A percentile compares a stretch with the other conserved stretches of the same genome.
Evolutionary conservation across 1,140 invertebrate genomes (phyloP).

Genomic region (Pogonomyrmex barbatus): DNA sequence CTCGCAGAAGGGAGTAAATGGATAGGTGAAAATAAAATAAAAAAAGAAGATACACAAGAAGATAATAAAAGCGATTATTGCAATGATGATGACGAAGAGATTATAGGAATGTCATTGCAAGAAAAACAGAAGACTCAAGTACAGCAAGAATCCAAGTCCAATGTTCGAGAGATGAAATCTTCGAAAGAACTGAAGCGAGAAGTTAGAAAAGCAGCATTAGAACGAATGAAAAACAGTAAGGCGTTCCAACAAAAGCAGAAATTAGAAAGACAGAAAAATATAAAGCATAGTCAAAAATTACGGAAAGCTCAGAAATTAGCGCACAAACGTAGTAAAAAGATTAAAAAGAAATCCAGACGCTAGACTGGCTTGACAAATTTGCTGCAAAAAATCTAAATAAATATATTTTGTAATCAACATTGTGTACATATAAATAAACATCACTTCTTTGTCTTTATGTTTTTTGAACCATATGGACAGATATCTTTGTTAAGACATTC

Average conservation of each 20-base stretch:
- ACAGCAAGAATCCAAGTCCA: slow-evolving; percentile 57
- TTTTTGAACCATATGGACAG: slow-evolving; percentile 90
- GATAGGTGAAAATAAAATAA: slow-evolving; percentile 89
- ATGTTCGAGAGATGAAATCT: slow-evolving; percentile 83
- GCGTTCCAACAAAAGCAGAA: slow-evolving; percentile 90
- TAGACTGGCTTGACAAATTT: slow-evolving; percentile 14
- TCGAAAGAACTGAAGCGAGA: slow-evolving; percentile 89
- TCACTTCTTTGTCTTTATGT: slow-evolving; percentile 46
- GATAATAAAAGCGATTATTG: slow-evolving; percentile 79
- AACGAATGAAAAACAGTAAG: slow-evolving; percentile 91
- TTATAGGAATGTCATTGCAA: slow-evolving; percentile 88
- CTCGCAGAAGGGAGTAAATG: slow-evolving; percentile 89
- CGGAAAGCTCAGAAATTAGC: slow-evolving; percentile 40
- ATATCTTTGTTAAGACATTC: slow-evolving; percentile 93
- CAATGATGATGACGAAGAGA: slow-evolving; percentile 77
- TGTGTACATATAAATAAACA: slow-evolving; percentile 3
- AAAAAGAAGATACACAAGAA: slow-evolving; percentile 82
- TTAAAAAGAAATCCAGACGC: slow-evolving; percentile 43
- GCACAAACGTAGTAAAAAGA: slow-evolving; percentile 41
- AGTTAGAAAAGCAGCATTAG: slow-evolving; percentile 89
- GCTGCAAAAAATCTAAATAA: slow-evolving; percentile 49
- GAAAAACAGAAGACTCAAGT: slow-evolving; percentile 72
- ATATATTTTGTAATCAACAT: slow-evolving; percentile 54
- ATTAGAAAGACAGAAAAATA: slow-evolving; percentile 85
- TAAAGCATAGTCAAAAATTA: slow-evolving; percentile 67